These are phyloP conservation scores for Eumeta japonica DNA, from an alignment of 1,140 invertebrate species.

Conservation along the genomic window DNA sequence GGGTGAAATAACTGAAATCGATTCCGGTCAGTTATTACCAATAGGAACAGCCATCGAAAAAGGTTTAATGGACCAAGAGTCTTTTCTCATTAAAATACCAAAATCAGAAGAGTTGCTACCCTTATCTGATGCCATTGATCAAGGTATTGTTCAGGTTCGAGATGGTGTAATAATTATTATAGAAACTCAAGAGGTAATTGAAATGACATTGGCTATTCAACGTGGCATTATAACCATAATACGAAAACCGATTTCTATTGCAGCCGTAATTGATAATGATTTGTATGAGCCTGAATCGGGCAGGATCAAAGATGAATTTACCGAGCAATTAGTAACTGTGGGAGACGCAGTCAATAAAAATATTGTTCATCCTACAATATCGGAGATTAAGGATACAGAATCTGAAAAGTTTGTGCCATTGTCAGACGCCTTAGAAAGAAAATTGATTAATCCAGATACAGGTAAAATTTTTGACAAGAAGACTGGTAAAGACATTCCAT, in stretches of 20 bases:
- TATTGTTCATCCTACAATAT: slow-evolving; percentile 79
- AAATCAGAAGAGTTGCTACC: slow-evolving; percentile 70
- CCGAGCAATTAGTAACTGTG: slow-evolving; percentile 68
- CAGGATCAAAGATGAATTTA: slow-evolving; percentile 70
- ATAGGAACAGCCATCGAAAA: slow-evolving; percentile 70
- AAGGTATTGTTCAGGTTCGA: slow-evolving; percentile 73
- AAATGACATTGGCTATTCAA: slow-evolving; percentile 70
- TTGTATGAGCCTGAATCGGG: slow-evolving; percentile 71
- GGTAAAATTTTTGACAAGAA: slow-evolving; percentile 70
- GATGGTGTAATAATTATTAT: slow-evolving; percentile 70
- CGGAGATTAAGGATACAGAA: slow-evolving; percentile 76
- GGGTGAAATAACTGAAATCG: slow-evolving; percentile 65
- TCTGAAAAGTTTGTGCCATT: slow-evolving; percentile 68
- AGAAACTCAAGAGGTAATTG: slow-evolving; percentile 66
- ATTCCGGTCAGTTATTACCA: slow-evolving; percentile 61
- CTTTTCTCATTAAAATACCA: slow-evolving; percentile 69
- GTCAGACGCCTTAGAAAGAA: slow-evolving; percentile 65
- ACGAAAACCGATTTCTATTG: slow-evolving; percentile 72
- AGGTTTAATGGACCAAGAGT: slow-evolving; percentile 73
- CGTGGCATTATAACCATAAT: slow-evolving; percentile 68
- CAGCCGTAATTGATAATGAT: slow-evolving; percentile 70
- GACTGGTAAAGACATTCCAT: slow-evolving; percentile 64
- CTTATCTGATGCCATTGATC: slow-evolving; percentile 73
- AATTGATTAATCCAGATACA: slow-evolving; percentile 68
- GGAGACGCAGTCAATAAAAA: slow-evolving; percentile 75